Base-by-base conservation (phyloP, 2,888 invertebrate species). In the Drosophila cognata region DNA sequence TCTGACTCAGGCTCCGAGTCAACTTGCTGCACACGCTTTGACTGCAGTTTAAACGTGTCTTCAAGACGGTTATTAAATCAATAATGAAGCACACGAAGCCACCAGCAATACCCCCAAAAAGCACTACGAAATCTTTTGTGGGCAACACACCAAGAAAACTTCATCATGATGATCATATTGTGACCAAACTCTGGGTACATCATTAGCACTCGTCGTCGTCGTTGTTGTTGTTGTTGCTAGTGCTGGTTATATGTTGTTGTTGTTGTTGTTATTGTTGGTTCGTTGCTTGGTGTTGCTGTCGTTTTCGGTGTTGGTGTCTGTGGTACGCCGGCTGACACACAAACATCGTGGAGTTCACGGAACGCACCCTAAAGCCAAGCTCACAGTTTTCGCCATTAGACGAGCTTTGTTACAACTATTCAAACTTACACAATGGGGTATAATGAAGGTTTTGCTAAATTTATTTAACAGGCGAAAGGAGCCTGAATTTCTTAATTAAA, bases 271-370 rank as follows among this genome's bases (percentile, higher is more conserved):
- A 68, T 61, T 63, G 53, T 55, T 35, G 53, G 35, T 38, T 35
- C 38, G 33, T 53, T 55, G 65, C 48, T 56, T 65, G 71, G 29
- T 77, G 61, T 66, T 36, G 70, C 16, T 59, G 61, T 43, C 59
- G 52, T 21, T 57, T 61, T 59, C 46, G 73, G 31, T 72, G 77
- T 66, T 58, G 65, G 59, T 79, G 74, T 73, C 78, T 87, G 79
- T 84, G 88, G 74, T 69, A 75, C 81, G 76, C 86, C 88, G 82
- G 80, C 89, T 91, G 91, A 91, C 91, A 92, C 90, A 91, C 90
- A 90, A 90, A 87, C 90, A 92, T 93, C 93, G 93, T 93, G 92
- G 92, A 91, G 93, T 92, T 93, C 93, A 92, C 91, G 92, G 92
- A 93, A 93, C 93, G 93, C 93, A 92, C 93, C 93, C 93, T 92